phyloP scores from a whole-genome alignment of 2,888 invertebrate genomes.

The Dryocosmus kuriphilus region DNA sequence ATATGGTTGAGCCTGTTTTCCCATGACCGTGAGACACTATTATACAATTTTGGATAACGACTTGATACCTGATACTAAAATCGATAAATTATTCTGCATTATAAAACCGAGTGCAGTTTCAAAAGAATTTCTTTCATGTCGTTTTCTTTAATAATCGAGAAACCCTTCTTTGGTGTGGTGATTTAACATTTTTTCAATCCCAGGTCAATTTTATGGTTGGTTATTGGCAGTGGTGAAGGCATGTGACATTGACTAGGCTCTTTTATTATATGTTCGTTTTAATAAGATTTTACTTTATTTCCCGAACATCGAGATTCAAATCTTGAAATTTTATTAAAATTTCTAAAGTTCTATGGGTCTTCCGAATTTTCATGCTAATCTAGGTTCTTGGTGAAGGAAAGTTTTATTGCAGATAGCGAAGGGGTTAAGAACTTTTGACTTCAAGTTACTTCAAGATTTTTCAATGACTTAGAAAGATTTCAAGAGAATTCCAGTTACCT shows the following conservation, averaged over 20 bases:
- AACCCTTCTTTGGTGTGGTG: conserved; percentile 8
- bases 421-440: no score
- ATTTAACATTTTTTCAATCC: not conserved
- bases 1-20: conserved; percentile 25
- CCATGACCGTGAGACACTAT: conserved; percentile 39
- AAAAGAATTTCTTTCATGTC: conserved; percentile 6
- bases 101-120: conserved; percentile 12
- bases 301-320: no score
- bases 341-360: no score
- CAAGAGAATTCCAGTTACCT: no score
- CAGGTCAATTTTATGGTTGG: not conserved
- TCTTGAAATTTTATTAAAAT: no score
- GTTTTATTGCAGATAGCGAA: no score
- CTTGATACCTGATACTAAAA: conserved; percentile 36
- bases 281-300: no score
- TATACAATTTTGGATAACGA: conserved; percentile 32
- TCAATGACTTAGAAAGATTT: no score
- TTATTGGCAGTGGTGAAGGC: not conserved
- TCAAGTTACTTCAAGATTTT: no score
- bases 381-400: no score
- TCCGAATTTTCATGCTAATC: no score
- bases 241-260: not conserved
- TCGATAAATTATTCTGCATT: conserved; percentile 35
- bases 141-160: conserved; percentile 10
- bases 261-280: not conserved